phyloP scores from a whole-genome alignment of 2,113 vertebrate genomes.

The Pica pica region DNA sequence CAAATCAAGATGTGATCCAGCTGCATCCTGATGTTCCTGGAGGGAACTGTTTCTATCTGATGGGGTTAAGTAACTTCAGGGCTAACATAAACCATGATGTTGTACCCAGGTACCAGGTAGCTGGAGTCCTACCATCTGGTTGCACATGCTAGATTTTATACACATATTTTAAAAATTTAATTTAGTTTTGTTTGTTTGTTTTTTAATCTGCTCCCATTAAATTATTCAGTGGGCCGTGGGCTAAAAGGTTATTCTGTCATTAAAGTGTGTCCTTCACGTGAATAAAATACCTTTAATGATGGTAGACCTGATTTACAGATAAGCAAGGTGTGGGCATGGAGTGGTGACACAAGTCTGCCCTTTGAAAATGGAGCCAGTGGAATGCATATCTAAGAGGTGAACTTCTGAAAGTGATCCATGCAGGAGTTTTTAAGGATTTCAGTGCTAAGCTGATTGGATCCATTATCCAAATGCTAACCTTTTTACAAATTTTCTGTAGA shows the following conservation, averaged over 20 bases:
- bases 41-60: neutral
- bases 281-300: neutral
- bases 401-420: neutral
- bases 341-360: neutral
- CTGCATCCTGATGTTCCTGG: neutral
- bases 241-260: neutral
- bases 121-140: neutral
- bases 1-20: neutral
- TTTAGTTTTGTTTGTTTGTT: neutral
- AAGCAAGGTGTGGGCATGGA: neutral
- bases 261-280: neutral
- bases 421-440: neutral
- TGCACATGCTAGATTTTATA: neutral
- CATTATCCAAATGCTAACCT: neutral
- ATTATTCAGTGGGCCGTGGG: neutral
- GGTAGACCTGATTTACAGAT: neutral
- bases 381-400: neutral
- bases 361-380: neutral
- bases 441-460: neutral
- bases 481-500: neutral
- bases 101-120: neutral
- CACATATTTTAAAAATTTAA: neutral
- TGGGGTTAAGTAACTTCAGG: neutral
- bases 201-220: neutral
- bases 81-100: neutral